Evolutionary conservation across 2,113 vertebrate species (phyloP).

Genomic region (Jacana jacana): DNA sequence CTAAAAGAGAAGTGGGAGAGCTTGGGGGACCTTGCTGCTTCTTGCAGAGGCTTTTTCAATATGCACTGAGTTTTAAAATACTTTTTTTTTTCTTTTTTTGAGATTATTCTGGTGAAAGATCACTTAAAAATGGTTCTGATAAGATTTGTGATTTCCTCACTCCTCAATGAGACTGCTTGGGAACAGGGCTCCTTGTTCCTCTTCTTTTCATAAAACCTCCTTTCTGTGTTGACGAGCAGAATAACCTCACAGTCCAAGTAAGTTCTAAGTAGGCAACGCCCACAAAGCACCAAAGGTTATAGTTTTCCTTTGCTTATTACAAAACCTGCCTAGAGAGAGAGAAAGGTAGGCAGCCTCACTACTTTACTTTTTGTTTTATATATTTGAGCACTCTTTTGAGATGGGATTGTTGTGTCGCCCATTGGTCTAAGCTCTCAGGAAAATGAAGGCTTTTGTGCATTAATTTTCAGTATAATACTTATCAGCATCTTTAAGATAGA

Average conservation of each 20-base stretch:
- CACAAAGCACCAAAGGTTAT: accelerated
- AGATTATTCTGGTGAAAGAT: background rate
- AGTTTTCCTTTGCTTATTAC: background rate
- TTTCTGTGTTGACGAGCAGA: no score
- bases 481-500: background rate
- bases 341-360: background rate
- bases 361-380: accelerated
- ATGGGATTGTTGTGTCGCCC: accelerated
- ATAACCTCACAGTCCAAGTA: background rate
- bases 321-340: background rate
- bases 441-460: background rate
- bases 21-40: background rate
- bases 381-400: no score
- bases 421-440: background rate
- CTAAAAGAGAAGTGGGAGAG: background rate
- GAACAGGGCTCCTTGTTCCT: background rate
- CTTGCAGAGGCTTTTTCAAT: background rate
- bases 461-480: background rate
- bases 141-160: background rate
- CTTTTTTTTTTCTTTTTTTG: background rate
- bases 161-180: background rate
- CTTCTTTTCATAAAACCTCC: background rate
- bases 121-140: background rate
- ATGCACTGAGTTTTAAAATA: background rate
- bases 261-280: background rate